Base-by-base conservation (phyloP, 2,113 vertebrate genomes). In the Martes martes region DNA sequence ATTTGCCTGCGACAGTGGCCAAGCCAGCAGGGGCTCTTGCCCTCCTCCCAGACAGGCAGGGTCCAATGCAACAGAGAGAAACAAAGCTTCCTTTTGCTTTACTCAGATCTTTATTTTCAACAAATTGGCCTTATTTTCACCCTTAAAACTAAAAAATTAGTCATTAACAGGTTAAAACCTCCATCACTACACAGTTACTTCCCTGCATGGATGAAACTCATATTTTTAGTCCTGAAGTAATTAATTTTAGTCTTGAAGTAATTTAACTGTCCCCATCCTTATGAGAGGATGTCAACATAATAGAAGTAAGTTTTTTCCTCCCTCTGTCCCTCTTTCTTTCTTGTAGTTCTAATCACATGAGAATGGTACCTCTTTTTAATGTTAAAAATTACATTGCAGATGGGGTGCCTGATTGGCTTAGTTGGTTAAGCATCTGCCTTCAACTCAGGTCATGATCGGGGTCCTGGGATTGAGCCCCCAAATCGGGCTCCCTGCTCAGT, bases 91-190 rank as follows among this genome's bases (percentile, higher is more conserved):
- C 16, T 47, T 42, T 89, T 81, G 4, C 63, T 95, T 85, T 16
- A 47, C n/a, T 94, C 16, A 19, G 10, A 26, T 47, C 52, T 45
- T 86, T 67, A 3, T 47, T 74, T 92, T 91, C 45, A 90, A 89
- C 61, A 84, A 39, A 11, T 57, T 92, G 80, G 6, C 89, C 69
- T 96, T 65, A 59, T 80, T 94, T 89, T 94, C 63, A 92, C 61
- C 91, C 94, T 95, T 79, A 81, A 63, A 82, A 95, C 39, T 81
- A 39, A 81, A 97, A 96, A 95, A 91, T 94, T 69, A 67, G 80
- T 50, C 50, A 86, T 89, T 95, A 91, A 88, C 16, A 65, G 26
- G 91, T 97, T 79, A 93, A 96, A 95, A 80, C 9, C 11, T 2
- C 45, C 1, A 13, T 92, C 28, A 23, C 65, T 57, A 39, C 23